Conservation (phyloP, 2,888 invertebrate genomes). For the Rhabditoides inermis region DNA sequence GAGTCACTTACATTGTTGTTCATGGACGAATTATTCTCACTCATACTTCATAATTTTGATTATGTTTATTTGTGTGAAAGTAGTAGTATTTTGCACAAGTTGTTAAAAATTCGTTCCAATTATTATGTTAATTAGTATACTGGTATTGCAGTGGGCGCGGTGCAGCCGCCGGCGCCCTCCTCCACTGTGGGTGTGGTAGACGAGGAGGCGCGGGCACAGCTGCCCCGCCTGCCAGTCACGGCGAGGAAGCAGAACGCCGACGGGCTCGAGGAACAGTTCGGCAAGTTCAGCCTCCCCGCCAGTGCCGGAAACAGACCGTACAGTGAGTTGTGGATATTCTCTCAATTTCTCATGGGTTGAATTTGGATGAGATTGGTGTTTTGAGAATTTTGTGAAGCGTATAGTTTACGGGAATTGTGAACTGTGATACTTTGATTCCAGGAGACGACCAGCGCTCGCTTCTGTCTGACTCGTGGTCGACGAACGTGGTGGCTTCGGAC, state of each 20-base stretch:
- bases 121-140: not conserved
- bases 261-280: slow-evolving; percentile 94
- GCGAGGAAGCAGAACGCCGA: slow-evolving; percentile 70
- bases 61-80: too few relatives aligned
- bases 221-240: slow-evolving; percentile 53
- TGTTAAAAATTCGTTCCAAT: too few relatives aligned
- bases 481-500: slow-evolving; percentile 91
- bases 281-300: slow-evolving; percentile 86
- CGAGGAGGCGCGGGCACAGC: slow-evolving; percentile 8
- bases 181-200: slow-evolving; percentile 17
- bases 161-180: slow-evolving; percentile 11
- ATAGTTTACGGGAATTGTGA: not conserved
- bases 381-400: too few relatives aligned
- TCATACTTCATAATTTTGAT: too few relatives aligned
- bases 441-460: slow-evolving; percentile 92
- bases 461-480: slow-evolving; percentile 97
- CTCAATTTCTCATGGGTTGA: not conserved
- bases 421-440: slow-evolving; percentile 52
- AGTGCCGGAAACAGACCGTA: slow-evolving; percentile 27
- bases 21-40: too few relatives aligned
- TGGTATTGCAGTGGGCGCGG: not conserved
- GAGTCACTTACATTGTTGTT: too few relatives aligned
- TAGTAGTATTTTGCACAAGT: too few relatives aligned
- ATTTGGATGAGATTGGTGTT: not conserved
- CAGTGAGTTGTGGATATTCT: slow-evolving; percentile 3